phyloP scores from a whole-genome alignment of 2,113 vertebrate species.

The Conger conger region DNA sequence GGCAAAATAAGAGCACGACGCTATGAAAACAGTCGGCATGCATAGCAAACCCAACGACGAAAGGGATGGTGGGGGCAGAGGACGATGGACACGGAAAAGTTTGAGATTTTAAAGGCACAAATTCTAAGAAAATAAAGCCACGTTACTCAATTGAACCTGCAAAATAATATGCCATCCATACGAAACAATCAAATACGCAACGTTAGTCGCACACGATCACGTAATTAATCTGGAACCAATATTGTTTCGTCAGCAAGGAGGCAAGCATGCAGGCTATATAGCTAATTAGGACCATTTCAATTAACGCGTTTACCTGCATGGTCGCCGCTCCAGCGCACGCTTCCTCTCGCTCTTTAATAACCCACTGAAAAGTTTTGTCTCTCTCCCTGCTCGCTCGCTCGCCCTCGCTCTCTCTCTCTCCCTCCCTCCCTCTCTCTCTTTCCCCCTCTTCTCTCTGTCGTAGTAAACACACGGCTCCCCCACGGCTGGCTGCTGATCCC shows the following conservation, averaged over 20 bases:
- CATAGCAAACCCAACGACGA: constrained; percentile 54
- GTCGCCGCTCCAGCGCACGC: constrained; percentile 69
- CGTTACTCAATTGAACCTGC: constrained; percentile 35
- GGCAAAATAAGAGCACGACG: constrained; percentile 54
- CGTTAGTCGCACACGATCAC: constrained; percentile 42
- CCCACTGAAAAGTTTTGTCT: constrained; percentile 76
- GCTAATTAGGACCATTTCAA: constrained; percentile 49
- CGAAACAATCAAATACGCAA: constrained; percentile 47
- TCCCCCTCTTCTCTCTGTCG: constrained; percentile 55
- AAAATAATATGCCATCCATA: constrained; percentile 46
- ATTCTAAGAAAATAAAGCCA: constrained; percentile 52
- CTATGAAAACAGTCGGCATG: constrained; percentile 57
- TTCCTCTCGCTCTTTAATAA: constrained; percentile 68
- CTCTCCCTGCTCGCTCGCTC: constrained; percentile 60
- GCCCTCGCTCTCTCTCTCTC: constrained; percentile 53
- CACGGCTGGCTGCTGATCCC: constrained; percentile 66
- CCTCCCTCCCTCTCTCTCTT: constrained; percentile 28
- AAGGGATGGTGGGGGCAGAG: constrained; percentile 58
- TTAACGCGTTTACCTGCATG: constrained; percentile 77
- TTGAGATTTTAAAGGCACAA: constrained; percentile 66
- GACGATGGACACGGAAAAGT: constrained; percentile 63
- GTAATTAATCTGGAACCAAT: constrained; percentile 56
- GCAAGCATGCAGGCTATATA: constrained; percentile 64
- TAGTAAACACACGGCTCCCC: constrained; percentile 78
- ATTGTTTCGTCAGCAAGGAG: constrained; percentile 71